phyloP scores from a whole-genome alignment of 92 coral and sea anemone genomes.

The Zoanthus sansibaricus region DNA sequence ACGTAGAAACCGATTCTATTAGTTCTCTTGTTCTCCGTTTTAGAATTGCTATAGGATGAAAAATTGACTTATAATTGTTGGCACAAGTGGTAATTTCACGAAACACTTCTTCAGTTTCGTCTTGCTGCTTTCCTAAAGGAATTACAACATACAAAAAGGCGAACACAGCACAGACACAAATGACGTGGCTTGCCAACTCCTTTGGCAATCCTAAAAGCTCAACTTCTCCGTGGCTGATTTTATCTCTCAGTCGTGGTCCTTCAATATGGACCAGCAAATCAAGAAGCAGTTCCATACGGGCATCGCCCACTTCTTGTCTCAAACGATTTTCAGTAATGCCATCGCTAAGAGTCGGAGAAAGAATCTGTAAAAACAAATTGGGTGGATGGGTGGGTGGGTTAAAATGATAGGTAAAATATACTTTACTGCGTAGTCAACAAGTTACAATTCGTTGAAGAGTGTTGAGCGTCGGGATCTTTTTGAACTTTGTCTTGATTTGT shows the following conservation, averaged over 20 bases:
- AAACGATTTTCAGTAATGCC: slow-evolving; percentile 70
- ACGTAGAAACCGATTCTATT: slow-evolving; percentile 47
- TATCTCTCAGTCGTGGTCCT: slow-evolving; percentile 92
- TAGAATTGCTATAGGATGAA: slow-evolving; percentile 78
- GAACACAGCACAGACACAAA: slow-evolving; percentile 83
- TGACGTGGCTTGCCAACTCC: slow-evolving; percentile 75
- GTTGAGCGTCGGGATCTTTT: too few species aligned
- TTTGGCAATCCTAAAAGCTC: slow-evolving; percentile 63
- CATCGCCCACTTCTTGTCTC: slow-evolving; percentile 71
- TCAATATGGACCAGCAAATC: slow-evolving; percentile 88
- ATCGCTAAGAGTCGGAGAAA: slow-evolving; percentile 80
- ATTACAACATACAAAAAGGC: slow-evolving; percentile 50
- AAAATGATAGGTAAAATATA: too few species aligned
- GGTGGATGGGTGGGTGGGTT: neutral
- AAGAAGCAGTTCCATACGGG: slow-evolving; percentile 74
- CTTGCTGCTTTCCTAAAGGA: neutral
- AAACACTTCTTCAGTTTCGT: neutral
- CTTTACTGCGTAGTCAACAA: too few species aligned
- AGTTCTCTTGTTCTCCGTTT: slow-evolving; percentile 50
- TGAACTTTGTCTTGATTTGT: too few species aligned
- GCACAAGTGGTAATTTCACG: slow-evolving; percentile 57
- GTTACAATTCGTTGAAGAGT: too few species aligned
- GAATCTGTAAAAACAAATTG: slow-evolving; percentile 64
- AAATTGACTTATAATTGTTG: slow-evolving; percentile 66
- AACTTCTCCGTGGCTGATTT: slow-evolving; percentile 92